These are phyloP conservation scores for Butastur rufipennis DNA, from an alignment of 2,113 vertebrate genomes.

Conservation along the genomic window DNA sequence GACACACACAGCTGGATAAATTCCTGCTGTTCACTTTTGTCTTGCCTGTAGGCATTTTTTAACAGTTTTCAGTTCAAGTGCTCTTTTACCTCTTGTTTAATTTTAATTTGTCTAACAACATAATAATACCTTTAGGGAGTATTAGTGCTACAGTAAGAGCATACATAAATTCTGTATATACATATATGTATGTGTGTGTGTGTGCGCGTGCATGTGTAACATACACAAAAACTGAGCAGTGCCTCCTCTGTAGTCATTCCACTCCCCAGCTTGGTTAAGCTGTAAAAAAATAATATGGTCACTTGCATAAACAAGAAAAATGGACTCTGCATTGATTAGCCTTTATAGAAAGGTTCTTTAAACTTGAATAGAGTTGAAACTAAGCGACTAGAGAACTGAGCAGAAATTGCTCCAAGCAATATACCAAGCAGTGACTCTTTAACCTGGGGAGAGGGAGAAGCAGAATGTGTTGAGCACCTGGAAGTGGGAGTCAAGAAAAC, in stretches of 20 bases:
- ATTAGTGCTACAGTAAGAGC: slow-evolving; percentile 13
- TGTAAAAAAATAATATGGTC: background rate
- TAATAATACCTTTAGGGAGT: slow-evolving; percentile 59
- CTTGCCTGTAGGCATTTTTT: slow-evolving; percentile 57
- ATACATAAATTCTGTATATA: background rate
- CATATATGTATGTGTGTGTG: background rate
- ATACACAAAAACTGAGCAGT: background rate
- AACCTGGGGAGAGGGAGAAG: background rate
- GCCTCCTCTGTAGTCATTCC: background rate
- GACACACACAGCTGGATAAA: background rate
- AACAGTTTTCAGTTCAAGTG: slow-evolving; percentile 56
- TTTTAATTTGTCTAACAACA: slow-evolving; percentile 59
- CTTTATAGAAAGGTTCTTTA: background rate
- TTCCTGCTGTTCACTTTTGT: slow-evolving; percentile 33
- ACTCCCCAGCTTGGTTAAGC: background rate
- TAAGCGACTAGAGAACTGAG: background rate
- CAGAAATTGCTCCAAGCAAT: background rate
- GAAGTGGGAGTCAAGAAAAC: background rate
- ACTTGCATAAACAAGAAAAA: background rate
- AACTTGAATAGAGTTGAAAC: background rate
- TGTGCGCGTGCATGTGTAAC: background rate
- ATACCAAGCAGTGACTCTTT: background rate
- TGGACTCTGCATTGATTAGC: background rate
- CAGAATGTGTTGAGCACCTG: background rate
- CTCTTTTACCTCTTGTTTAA: slow-evolving; percentile 60